Base-by-base conservation (phyloP, 2,888 invertebrate genomes). In the Drosophila stalkeri region DNA sequence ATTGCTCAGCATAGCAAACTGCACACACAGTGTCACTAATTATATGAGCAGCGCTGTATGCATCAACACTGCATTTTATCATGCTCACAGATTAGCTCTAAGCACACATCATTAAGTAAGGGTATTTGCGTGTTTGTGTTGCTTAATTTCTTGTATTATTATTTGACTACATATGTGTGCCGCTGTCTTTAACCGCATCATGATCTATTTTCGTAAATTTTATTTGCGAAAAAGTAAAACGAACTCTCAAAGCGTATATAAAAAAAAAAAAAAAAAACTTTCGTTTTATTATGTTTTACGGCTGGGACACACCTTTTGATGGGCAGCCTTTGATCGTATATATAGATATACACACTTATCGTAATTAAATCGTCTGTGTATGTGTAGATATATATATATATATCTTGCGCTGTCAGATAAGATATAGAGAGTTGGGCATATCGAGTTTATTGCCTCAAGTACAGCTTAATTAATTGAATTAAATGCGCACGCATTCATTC, bases 391-490 rank as follows among this genome's bases (percentile, higher is more conserved):
- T 33, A 33, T 16, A 16, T 20, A 16, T 11, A 44, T 11, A 20
- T 72, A 68, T 72, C 46, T 64, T 64, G 66, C 66, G 56, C 35
- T 31, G 76, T 46, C 71, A 59, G 78, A 81, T 80, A 69, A 80
- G 66, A 77, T 69, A 76, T 63, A 52, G 79, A 46, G 63, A 72
- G 61, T 61, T 67, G 16, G 41, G 59, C 47, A 62, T 75, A 72
- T 39, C 37, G 73, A 70, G 74, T 90, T 90, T 81, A 90, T 90
- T 90, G 86, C 86, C 83, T 85, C 74, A 82, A 90, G 86, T 81
- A 72, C 63, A 79, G 75, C 86, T 87, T 88, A 90, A 87, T 87
- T 90, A 87, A 87, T 90, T 87, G 82, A 87, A 87, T 87, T 87
- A 90, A 90, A 81, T 74, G 81, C 75, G 73, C 75, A 90, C 75